A percentile compares a stretch with the other conserved stretches of the same genome.
Conservation (phyloP, 2,797 vertebrate genomes). For the Tangara arthus region DNA sequence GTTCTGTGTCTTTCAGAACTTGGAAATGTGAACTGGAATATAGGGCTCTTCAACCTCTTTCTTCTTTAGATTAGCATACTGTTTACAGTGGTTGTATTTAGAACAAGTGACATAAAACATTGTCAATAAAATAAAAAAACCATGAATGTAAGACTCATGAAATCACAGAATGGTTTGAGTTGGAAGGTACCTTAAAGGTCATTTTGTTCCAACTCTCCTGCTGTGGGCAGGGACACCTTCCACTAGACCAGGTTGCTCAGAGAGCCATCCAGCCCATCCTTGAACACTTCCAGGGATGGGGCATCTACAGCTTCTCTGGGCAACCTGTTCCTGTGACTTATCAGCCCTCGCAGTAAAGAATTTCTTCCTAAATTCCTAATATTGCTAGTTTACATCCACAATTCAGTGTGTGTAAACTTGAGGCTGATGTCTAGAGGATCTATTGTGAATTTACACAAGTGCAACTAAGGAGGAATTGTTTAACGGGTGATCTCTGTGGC, state of each 20-base stretch:
- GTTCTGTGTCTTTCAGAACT: not conserved
- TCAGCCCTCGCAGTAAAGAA: not conserved
- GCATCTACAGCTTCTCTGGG: not conserved
- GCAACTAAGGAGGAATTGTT: not conserved
- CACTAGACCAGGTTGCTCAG: not conserved
- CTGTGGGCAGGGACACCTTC: not conserved
- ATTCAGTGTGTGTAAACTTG: not conserved
- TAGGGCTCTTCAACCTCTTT: not conserved
- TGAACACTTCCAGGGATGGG: not conserved
- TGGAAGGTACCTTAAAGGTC: not conserved
- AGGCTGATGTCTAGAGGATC: not conserved
- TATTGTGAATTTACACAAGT: not conserved
- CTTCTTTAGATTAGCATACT: not conserved
- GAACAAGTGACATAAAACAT: not conserved
- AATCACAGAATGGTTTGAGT: not conserved
- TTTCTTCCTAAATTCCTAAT: not conserved
- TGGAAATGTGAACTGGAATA: not conserved
- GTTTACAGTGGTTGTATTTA: not conserved
- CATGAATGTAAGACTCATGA: rapidly evolving
- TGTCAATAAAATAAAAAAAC: not conserved
- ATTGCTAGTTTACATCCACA: not conserved
- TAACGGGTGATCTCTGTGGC: not conserved
- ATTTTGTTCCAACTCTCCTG: not conserved
- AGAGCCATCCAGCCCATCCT: not conserved
- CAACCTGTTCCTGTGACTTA: not conserved